Percentiles rank a stretch among this genome's conserved stretches.
Conservation (phyloP, 2,113 vertebrate genomes). For the mouse (Mus musculus) region GRCm39 chr8:65391501-65392000, state of each 20-base stretch:
- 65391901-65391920: background rate
- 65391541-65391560: too few relatives aligned
- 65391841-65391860: background rate
- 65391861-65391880: background rate
- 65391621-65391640: too few relatives aligned
- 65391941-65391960: background rate
- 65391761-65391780: background rate
- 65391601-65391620: too few relatives aligned
- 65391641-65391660: too few relatives aligned
- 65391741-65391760: conserved; percentile 3
- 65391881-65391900: background rate
- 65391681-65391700: too few relatives aligned
- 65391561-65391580: too few relatives aligned
- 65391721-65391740: background rate
- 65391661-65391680: too few relatives aligned
- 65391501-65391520: background rate
- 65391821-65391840: background rate
- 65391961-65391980: background rate
- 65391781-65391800: conserved; percentile 17
- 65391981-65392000: background rate
- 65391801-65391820: background rate
- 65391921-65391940: background rate
- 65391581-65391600: too few relatives aligned
- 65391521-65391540: too few relatives aligned
- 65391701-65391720: too few relatives aligned